These are phyloP conservation scores for Gallinago paraguaiae DNA, from an alignment of 2,113 vertebrate genomes.

Conservation along the genomic window DNA sequence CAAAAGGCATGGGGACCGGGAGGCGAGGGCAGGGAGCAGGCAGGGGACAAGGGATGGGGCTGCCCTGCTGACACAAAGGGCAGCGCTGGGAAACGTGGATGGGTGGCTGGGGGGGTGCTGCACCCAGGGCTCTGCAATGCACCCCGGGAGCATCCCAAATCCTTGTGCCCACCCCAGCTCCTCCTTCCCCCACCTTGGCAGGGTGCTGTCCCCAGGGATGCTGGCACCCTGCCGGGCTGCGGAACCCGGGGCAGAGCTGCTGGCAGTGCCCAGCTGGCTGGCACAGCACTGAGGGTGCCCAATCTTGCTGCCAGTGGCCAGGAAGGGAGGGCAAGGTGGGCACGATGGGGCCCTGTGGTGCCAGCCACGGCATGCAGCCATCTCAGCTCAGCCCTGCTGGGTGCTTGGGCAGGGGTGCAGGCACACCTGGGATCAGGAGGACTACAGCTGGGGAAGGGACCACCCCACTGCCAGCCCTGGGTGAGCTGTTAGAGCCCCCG, in stretches of 20 bases:
- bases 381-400: neutral
- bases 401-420: neutral
- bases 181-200: rapidly evolving
- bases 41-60: neutral
- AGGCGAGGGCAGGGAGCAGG: neutral
- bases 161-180: neutral
- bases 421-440: neutral
- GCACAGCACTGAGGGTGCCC: neutral
- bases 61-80: neutral
- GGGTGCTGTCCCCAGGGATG: rapidly evolving
- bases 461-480: neutral
- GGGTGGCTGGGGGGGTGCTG: rapidly evolving
- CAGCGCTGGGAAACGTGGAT: neutral
- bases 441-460: neutral
- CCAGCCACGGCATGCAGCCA: rapidly evolving
- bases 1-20: neutral
- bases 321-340: neutral
- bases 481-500: neutral
- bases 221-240: rapidly evolving
- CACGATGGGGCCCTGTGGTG: neutral
- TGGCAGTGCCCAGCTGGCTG: neutral
- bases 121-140: neutral
- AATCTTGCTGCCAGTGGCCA: rapidly evolving
- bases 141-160: neutral
- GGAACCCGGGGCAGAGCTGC: neutral